Base-by-base conservation (phyloP, 2,113 vertebrate species). In the Atractosteus spatula region DNA sequence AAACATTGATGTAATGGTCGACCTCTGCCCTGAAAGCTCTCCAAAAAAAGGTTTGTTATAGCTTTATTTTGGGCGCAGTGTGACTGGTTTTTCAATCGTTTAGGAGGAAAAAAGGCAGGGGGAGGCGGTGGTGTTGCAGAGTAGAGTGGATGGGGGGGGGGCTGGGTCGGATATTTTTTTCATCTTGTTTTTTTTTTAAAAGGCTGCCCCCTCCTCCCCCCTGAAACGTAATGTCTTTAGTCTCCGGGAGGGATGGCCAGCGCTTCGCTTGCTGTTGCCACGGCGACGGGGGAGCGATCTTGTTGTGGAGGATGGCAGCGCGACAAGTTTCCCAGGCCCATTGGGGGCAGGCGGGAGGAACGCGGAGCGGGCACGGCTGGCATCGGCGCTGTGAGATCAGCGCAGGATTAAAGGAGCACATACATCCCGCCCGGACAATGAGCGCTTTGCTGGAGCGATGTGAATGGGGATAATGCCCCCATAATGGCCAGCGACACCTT, bases 241-340 rank as follows among this genome's bases (percentile, higher is more conserved):
- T 71, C 57, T 41, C 47, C 62, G 55, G 45, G 16, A 68, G 75
- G 62, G 70, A 79, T 79, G 77, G 70, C 72, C 61, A 55, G 47
- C 62, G 13, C 74, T 69, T 63, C 55, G 80, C 78, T 86, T 79
- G 68, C 64, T 55, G 76, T 87, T 81, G 51, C 80, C 78, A 55
- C 81, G 85, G 78, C 73, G 76, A 87, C 74, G 54, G 14, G 29
- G 62, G 72, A 71, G 77, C 78, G 75, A 78, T 82, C 75, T 80
- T 80, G 79, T 80, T 10, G 3, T 71, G 62, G 75, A 72, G 68
- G 62, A 66, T 63, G 43, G 78, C 78, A 84, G 79, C 74, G 76
- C 80, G 45, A 79, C 66, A 6, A 85, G 77, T 88, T 91, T 89
- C 83, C 84, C 80, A 88, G 85, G 80, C 79, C 68, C 77, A 71